These are phyloP conservation scores for Heliothis subflexa DNA, from an alignment of 1,140 invertebrate species.

Conservation along the genomic window DNA sequence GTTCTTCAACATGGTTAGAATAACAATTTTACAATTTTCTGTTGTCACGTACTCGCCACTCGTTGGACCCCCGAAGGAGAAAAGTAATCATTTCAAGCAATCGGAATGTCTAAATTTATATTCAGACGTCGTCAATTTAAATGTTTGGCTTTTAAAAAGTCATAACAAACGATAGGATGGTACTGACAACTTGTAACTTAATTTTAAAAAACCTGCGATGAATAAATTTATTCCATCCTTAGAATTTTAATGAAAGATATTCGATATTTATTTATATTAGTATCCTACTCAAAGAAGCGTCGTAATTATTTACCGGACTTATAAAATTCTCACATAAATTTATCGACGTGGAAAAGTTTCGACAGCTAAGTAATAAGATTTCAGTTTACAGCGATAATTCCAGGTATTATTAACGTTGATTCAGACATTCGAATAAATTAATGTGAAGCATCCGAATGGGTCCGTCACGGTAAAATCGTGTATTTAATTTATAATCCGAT, in stretches of 20 bases:
- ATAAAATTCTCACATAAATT: conserved; percentile 25
- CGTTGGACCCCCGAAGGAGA: conserved; percentile 61
- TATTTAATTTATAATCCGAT: conserved; percentile 32
- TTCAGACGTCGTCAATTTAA: conserved; percentile 57
- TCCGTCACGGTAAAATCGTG: conserved; percentile 9
- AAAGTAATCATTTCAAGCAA: conserved; percentile 66
- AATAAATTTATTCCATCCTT: conserved; percentile 8
- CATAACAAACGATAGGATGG: conserved; percentile 41
- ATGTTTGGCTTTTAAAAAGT: conserved; percentile 58
- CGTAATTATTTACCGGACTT: conserved; percentile 12
- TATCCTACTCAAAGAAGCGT: background rate
- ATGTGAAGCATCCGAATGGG: background rate
- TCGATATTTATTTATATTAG: conserved; percentile 31
- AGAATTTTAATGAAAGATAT: conserved; percentile 6
- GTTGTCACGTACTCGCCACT: conserved; percentile 74
- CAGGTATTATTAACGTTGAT: background rate
- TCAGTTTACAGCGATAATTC: conserved; percentile 2
- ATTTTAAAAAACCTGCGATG: conserved; percentile 21
- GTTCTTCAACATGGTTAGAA: conserved; percentile 75
- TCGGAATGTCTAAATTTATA: conserved; percentile 61
- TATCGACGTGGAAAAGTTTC: conserved; percentile 10
- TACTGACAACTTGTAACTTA: conserved; percentile 28
- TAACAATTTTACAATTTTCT: conserved; percentile 82
- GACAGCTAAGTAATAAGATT: conserved; percentile 23
- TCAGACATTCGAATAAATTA: conserved; percentile 3